Evolutionary conservation across 2,888 invertebrate species (phyloP), one percentile per base, ranked within the genome.

Genomic region (Hesperia comma): DNA sequence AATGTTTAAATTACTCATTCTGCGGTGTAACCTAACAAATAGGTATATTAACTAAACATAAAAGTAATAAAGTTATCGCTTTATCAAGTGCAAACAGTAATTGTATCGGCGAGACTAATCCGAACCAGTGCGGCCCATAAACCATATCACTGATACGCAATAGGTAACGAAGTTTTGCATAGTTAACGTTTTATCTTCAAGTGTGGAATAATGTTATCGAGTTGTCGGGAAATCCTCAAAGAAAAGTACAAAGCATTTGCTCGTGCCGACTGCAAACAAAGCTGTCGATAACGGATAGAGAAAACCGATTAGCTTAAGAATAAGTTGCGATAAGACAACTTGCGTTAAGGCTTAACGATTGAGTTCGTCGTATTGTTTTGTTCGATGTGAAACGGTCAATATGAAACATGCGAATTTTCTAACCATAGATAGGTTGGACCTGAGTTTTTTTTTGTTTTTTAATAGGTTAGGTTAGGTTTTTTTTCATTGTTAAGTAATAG

Each of bases 211-310:
- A 79, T 75, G 74, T 73, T 78, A 79, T 78, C 79, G 70, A 68
- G 19, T 17, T 21, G 81, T 77, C 83, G 82, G 82, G 66, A 71
- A 66, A 72, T 70, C 70, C 70, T 78, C 79, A 80, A 83, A 81
- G 81, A 72, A 75, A 76, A 68, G 46, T 58, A 71, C 72, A 73
- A 75, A 74, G 70, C 71, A 68, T 69, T 71, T 46, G 69, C 73
- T 74, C 75, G 73, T 75, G 72, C 70, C 67, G 61, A 69, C 74
- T 68, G 72, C 75, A 80, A 77, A 80, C 79, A 78, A 70, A 74
- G 70, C 51, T 75, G 72, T 74, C 74, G 71, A 73, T 70, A 71
- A 58, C 63, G 55, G 67, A 71, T 70, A 69, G 71, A 55, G 66
- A 46, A 67, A 69, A 70, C 67, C 56, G 63, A 68, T 71, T 70